These are phyloP conservation scores for Thyatira batis DNA, from an alignment of 2,888 invertebrate species.

Conservation along the genomic window DNA sequence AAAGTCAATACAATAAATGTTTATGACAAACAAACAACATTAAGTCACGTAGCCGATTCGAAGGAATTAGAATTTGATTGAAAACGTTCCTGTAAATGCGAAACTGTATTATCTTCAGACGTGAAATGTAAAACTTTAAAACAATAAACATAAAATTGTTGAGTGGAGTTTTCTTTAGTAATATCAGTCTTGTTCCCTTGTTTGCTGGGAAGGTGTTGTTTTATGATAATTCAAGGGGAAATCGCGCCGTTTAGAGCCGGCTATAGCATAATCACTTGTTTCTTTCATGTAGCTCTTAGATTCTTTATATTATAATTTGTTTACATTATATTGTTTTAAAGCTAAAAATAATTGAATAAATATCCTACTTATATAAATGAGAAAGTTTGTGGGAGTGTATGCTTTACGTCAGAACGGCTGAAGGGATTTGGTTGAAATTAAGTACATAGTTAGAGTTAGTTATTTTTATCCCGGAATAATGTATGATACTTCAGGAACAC, in stretches of 20 bases:
- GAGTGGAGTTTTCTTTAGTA: background rate
- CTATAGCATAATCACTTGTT: slow-evolving; percentile 1
- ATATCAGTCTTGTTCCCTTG: background rate
- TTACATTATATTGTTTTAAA: background rate
- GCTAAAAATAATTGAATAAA: too few species aligned
- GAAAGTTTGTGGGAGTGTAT: too few species aligned
- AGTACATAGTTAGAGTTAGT: too few species aligned
- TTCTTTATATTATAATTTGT: background rate
- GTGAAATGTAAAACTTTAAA: background rate
- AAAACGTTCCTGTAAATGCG: background rate
- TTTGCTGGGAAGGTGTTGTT: slow-evolving; percentile 1
- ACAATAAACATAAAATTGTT: slow-evolving; percentile 3
- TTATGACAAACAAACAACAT: background rate
- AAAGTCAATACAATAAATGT: background rate
- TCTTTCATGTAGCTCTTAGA: background rate
- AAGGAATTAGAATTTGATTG: slow-evolving; percentile 2
- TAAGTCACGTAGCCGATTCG: background rate
- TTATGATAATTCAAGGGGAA: background rate
- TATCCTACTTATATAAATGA: too few species aligned
- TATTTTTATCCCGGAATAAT: too few species aligned
- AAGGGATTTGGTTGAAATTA: too few species aligned
- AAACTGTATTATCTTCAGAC: background rate
- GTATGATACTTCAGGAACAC: too few species aligned
- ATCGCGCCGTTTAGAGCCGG: background rate
- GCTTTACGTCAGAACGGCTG: too few species aligned